These are phyloP conservation scores for Apocheima hispidaria DNA, from an alignment of 2,888 invertebrate species.

Conservation along the genomic window DNA sequence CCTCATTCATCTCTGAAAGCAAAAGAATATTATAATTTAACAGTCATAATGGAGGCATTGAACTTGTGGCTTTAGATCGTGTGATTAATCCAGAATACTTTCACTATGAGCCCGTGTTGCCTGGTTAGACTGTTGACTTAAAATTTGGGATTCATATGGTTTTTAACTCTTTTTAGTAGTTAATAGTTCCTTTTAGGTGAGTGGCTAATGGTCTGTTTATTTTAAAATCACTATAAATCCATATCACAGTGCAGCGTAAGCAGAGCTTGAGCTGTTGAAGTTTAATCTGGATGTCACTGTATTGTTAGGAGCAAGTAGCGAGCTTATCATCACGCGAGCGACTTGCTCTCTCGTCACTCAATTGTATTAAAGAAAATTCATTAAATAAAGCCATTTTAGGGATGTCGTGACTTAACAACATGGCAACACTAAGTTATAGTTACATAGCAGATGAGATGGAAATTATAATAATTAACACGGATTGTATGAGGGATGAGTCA, in stretches of 20 bases:
- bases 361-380: too few species aligned
- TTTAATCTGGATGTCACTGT: too few species aligned
- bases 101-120: constrained; percentile 66
- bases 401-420: not conserved
- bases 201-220: too few species aligned
- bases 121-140: not conserved
- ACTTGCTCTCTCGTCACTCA: not conserved
- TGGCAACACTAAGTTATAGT: constrained; percentile 23
- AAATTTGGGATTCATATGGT: too few species aligned
- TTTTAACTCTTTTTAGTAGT: too few species aligned
- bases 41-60: constrained; percentile 83
- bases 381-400: not conserved
- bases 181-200: too few species aligned
- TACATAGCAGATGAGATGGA: constrained; percentile 62
- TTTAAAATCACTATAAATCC: not conserved
- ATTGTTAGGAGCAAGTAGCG: not conserved
- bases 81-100: constrained; percentile 83
- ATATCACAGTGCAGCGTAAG: too few species aligned
- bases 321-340: not conserved
- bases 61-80: constrained; percentile 76
- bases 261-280: too few species aligned
- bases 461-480: constrained; percentile 80
- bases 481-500: constrained; percentile 79
- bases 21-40: constrained; percentile 76
- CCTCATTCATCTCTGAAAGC: constrained; percentile 68